Evolutionary conservation across 2,113 vertebrate species (phyloP), one percentile per base, ranked within the genome.

Genomic region (Planiliza haematocheilus): DNA sequence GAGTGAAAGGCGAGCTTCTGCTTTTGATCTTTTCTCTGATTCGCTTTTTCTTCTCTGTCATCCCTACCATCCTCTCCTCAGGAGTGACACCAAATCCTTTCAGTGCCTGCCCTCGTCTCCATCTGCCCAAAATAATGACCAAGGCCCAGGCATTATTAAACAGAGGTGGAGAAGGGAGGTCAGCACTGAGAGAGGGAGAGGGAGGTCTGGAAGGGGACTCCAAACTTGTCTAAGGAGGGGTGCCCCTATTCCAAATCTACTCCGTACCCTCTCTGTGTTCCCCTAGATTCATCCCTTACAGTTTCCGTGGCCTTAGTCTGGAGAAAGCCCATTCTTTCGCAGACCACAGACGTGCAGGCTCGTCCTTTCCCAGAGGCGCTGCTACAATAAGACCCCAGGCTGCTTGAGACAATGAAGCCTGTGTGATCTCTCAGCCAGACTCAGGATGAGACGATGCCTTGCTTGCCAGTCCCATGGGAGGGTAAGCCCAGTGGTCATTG

Each of bases 41-140:
- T 92, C 70, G 91, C 95, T 95, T 94, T 83, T 89, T 91, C 87
- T 90, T 91, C 89, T 91, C 88, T 91, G 88, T 91, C 92, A 92
- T 94, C 94, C 93, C 95, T 96, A 93, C 94, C 94, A 94, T 94
- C 91, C 91, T 92, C 91, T 90, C 95, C 95, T 92, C 91, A 94
- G 95, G 94, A 97, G 95, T 97, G 96, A 98, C 96, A 97, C 95
- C 88, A 79, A 94, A 95, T 95, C 95, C 95, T 97, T 98, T 98
- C 95, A 96, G 79, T 64, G 83, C 64, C 72, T 92, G 92, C 94
- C 95, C 95, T 93, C 93, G 88, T 94, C 95, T 95, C 91, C 95
- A 94, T 96, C 95, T 96, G 96, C 95, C 94, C 96, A 96, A 96
- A 97, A 97, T 98, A 97, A 99, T 98, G 97, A 98, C 97, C 96